Evolutionary conservation across 2,113 vertebrate species (phyloP), one percentile per base, ranked within the genome.

Genomic region (Sander lucioperca): DNA sequence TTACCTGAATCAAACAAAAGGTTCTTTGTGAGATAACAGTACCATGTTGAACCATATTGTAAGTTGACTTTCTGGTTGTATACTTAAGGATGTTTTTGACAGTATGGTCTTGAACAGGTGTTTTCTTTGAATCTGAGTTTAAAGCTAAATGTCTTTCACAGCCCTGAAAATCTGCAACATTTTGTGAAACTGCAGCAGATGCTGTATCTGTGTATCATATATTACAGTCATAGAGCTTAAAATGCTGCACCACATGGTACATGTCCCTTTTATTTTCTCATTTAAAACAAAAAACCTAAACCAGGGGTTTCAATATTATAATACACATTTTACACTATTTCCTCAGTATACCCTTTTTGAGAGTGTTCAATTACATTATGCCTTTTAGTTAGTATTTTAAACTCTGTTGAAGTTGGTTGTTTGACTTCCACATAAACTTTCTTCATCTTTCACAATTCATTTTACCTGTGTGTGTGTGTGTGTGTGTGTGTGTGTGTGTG

Each of bases 341-440:
- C 16, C 56, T 36, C 45, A 54, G 65, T 23, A 57, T 45, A 25
- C 30, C 51, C 56, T 48, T 23, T 39, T 61, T 69, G 74, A 30
- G 15, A 57, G 16, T 67, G 39, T 63, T 61, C 53, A 63, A 14
- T 39, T 62, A 71, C 57, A 57, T 65, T 86, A 63, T 74, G 63
- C 67, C 53, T 25, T 25, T 6, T 47, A 74, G 21, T 87, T 75
- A 77, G 78, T 50, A 23, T 62, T 71, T 80, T 74, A 33, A 62
- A 71, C 66, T 74, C 45, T 83, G 75, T 73, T 56, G 58, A 86
- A 83, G 57, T 80, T 82, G 58, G 30, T 73, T 79, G 75, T 82
- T 85, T 80, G 78, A 85, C 80, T 81, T 78, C 63, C 59, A 59
- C 23, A 76, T 74, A 80, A 82, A 85, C 83, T 81, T 82, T 61